These are phyloP conservation scores for Phycodurus eques DNA, from an alignment of 2,113 vertebrate genomes.

Conservation along the genomic window DNA sequence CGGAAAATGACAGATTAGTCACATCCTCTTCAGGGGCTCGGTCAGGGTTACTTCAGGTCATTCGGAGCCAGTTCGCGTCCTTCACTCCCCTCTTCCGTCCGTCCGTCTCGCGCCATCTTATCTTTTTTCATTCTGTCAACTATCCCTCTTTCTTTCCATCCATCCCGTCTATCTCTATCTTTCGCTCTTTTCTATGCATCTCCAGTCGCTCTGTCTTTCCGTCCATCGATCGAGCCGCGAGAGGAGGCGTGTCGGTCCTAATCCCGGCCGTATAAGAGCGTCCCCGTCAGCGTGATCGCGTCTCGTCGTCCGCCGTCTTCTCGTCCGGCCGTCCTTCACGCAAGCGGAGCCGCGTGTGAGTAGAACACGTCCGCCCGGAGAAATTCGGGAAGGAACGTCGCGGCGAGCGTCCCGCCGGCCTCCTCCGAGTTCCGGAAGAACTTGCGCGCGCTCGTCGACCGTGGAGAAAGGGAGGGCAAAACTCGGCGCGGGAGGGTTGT, in stretches of 20 bases:
- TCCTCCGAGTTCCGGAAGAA: too few species aligned
- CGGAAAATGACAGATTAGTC: slow-evolving; percentile 40
- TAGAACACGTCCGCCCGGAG: slow-evolving; percentile 21
- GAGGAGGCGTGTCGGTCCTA: not conserved
- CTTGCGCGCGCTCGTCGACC: too few species aligned
- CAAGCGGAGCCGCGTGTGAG: slow-evolving; percentile 60
- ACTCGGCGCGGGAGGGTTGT: too few species aligned
- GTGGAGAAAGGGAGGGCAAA: too few species aligned
- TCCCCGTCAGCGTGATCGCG: not conserved
- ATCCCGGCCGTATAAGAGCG: not conserved
- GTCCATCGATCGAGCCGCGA: not conserved
- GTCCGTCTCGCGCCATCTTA: too few species aligned
- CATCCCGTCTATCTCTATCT: too few species aligned
- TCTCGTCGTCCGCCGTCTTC: slow-evolving; percentile 19
- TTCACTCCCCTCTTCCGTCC: not conserved
- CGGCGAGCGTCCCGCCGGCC: too few species aligned
- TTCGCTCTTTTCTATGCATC: too few species aligned
- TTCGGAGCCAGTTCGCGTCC: not conserved
- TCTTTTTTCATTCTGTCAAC: too few species aligned
- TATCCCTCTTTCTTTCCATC: too few species aligned
- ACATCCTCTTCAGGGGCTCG: not conserved
- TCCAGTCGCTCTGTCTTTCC: too few species aligned
- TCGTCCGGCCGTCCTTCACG: slow-evolving; percentile 35
- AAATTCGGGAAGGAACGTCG: not conserved
- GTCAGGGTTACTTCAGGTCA: not conserved